A percentile compares a stretch with the other conserved stretches of the same genome.
These are phyloP conservation scores for Trilocha varians DNA, from an alignment of 2,888 invertebrate species.

Conservation along the genomic window DNA sequence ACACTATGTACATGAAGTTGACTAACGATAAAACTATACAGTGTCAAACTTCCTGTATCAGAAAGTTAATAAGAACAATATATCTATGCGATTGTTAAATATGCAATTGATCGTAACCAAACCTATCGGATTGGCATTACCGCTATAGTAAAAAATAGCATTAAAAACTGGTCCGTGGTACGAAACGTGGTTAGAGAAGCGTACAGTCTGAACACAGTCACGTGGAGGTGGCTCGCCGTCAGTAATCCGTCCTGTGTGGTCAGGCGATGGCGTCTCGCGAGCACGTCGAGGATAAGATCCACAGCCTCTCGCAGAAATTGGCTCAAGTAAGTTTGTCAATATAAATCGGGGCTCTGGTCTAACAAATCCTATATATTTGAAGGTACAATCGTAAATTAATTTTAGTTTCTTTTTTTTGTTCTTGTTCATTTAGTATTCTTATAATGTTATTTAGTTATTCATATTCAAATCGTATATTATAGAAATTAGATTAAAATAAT, in stretches of 20 bases:
- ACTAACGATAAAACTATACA: slow-evolving; percentile 1
- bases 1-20: slow-evolving; percentile 1
- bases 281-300: slow-evolving; percentile 82
- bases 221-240: slow-evolving; percentile 48
- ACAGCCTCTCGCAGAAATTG: slow-evolving; percentile 80
- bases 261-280: slow-evolving; percentile 82
- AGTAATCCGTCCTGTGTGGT: slow-evolving; percentile 67
- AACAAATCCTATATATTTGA: too few relatives aligned
- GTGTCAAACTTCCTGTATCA: neutral
- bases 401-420: too few relatives aligned
- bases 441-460: too few relatives aligned
- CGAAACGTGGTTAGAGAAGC: slow-evolving; percentile 14
- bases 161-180: neutral
- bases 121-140: too few relatives aligned
- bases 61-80: too few relatives aligned
- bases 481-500: too few relatives aligned
- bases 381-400: too few relatives aligned
- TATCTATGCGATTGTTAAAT: too few relatives aligned
- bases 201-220: slow-evolving; percentile 48
- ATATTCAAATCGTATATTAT: too few relatives aligned
- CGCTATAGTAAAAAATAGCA: too few relatives aligned
- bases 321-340: slow-evolving; percentile 77
- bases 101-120: too few relatives aligned
- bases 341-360: neutral
- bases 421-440: too few relatives aligned